These are phyloP conservation scores for Archocentrus centrarchus DNA, from an alignment of 2,113 vertebrate species.

Conservation along the genomic window DNA sequence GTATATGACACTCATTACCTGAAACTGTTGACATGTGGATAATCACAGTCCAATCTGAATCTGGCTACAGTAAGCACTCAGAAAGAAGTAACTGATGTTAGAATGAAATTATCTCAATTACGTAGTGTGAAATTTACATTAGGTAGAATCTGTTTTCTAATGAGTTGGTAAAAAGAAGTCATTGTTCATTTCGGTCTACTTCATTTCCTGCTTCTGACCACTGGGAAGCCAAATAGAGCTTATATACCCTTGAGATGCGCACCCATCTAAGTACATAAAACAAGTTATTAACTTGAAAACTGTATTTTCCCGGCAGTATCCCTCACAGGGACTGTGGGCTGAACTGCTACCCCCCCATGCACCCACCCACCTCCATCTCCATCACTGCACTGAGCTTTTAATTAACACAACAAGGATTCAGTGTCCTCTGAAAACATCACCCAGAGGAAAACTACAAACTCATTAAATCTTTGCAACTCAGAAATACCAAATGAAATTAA, in stretches of 20 bases:
- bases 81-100: neutral
- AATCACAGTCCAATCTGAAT: neutral
- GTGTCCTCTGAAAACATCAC: constrained; percentile 71
- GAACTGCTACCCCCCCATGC: constrained; percentile 21
- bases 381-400: constrained; percentile 64
- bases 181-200: neutral
- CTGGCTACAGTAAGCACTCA: neutral
- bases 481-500: constrained; percentile 61
- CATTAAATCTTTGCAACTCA: constrained; percentile 66
- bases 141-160: neutral
- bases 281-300: constrained; percentile 70
- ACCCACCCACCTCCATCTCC: constrained; percentile 22
- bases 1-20: neutral
- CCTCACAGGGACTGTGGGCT: constrained; percentile 43
- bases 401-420: constrained; percentile 77
- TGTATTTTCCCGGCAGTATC: constrained; percentile 60
- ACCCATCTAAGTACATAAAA: constrained; percentile 57
- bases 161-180: too few relatives aligned
- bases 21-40: neutral
- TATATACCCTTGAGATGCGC: constrained; percentile 34
- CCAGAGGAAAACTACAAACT: constrained; percentile 71
- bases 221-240: constrained; percentile 14
- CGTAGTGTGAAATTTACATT: neutral
- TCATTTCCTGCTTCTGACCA: constrained; percentile 30
- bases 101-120: constrained; percentile 3